Conservation (phyloP, 2,113 vertebrate genomes). For the Bos indicus region DNA sequence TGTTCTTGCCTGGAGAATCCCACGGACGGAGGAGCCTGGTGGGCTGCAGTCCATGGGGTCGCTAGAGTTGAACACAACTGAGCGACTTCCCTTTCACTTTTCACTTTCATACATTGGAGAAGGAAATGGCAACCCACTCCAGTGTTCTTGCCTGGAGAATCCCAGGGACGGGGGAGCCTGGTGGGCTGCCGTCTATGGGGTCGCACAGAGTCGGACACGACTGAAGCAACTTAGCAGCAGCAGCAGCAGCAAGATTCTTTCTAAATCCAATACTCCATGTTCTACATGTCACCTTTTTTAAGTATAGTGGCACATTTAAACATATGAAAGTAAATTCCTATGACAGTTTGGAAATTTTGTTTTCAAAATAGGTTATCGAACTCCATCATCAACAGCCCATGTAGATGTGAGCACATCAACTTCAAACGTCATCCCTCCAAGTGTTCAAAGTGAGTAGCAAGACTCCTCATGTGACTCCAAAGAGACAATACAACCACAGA, state of each 20-base stretch:
- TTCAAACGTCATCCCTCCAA: background rate
- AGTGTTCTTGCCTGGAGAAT: too few relatives aligned
- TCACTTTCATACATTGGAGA: too few relatives aligned
- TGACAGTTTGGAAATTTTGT: conserved; percentile 17
- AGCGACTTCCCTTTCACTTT: too few relatives aligned
- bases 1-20: too few relatives aligned
- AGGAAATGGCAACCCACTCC: too few relatives aligned
- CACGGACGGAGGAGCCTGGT: too few relatives aligned
- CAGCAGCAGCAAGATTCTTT: background rate
- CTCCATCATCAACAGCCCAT: background rate
- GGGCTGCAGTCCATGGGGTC: too few relatives aligned
- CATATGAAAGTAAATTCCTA: background rate
- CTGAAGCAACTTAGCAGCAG: too few relatives aligned
- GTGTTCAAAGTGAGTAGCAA: conserved; percentile 62
- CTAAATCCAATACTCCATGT: background rate
- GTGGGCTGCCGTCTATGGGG: too few relatives aligned
- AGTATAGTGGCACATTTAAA: background rate
- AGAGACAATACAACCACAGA: background rate
- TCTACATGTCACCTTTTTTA: background rate
- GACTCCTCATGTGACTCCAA: background rate
- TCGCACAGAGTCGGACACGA: too few relatives aligned
- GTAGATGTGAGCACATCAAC: background rate
- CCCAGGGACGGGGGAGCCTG: too few relatives aligned
- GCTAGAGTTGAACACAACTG: too few relatives aligned
- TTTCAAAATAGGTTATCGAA: conserved; percentile 54